Conservation (phyloP, 2,888 invertebrate genomes). For the Caenorhabditis sp. region DNA sequence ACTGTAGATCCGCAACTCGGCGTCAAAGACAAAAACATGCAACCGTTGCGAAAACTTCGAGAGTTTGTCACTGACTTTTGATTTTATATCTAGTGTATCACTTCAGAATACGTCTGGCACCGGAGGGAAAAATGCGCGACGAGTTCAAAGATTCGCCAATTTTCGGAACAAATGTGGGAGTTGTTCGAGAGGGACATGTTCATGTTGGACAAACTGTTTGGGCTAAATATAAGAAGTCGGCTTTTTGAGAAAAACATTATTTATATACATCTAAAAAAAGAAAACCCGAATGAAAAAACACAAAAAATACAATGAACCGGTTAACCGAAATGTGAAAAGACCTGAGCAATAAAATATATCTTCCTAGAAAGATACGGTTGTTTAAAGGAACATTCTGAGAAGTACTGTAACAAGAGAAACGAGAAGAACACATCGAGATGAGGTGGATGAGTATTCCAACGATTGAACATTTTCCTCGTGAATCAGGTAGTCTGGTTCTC, state of each 20-base stretch:
- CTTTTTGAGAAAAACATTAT: constrained; percentile 11
- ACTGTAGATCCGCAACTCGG: constrained; percentile 50
- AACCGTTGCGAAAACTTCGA: constrained; percentile 52
- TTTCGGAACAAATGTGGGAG: constrained; percentile 56
- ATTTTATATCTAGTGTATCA: not conserved
- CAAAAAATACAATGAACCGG: not conserved
- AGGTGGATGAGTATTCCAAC: constrained; percentile 32
- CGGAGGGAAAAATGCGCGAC: constrained; percentile 46
- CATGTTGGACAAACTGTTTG: constrained; percentile 55
- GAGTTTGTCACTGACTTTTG: constrained; percentile 36
- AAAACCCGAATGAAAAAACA: not conserved
- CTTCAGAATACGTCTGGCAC: constrained; percentile 50
- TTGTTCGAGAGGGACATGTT: constrained; percentile 44
- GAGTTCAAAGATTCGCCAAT: constrained; percentile 50
- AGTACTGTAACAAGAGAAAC: not conserved
- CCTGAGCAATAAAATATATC: not conserved
- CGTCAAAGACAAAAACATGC: constrained; percentile 44
- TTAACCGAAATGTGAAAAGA: not conserved
- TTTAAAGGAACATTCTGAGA: not conserved
- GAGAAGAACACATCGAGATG: not conserved
- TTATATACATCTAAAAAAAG: not conserved
- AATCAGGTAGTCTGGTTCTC: constrained; percentile 32
- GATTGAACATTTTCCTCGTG: constrained; percentile 36
- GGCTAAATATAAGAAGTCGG: constrained; percentile 50
- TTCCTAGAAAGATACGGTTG: no score